phyloP scores from a whole-genome alignment of 2,888 invertebrate species.

The Agonopterix arenella region DNA sequence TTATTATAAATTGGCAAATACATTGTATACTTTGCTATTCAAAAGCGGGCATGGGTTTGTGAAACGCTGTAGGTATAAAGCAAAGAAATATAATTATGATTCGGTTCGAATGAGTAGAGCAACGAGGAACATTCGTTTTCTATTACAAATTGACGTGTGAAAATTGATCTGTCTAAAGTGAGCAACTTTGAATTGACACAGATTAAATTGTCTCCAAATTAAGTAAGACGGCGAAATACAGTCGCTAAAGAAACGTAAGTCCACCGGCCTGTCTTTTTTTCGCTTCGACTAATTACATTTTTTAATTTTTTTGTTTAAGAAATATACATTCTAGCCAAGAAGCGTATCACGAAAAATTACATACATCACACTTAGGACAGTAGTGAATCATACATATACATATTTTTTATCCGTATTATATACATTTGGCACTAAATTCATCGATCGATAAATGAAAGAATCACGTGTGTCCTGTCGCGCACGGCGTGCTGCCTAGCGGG shows the following conservation, averaged over 20 bases:
- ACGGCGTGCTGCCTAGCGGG: slow-evolving; percentile 11
- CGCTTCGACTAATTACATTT: slow-evolving; percentile 18
- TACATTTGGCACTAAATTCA: slow-evolving; percentile 73
- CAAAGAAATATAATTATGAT: no score
- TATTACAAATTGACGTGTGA: slow-evolving; percentile 40
- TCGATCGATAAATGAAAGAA: slow-evolving; percentile 27
- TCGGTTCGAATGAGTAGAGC: background rate
- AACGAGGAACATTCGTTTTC: background rate
- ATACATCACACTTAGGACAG: slow-evolving; percentile 26
- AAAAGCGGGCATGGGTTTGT: no score
- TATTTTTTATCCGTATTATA: slow-evolving; percentile 49
- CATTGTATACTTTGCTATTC: no score
- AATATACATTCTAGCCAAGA: slow-evolving; percentile 14
- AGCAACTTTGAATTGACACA: slow-evolving; percentile 48
- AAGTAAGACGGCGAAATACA: slow-evolving; percentile 7
- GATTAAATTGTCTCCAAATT: slow-evolving; percentile 21
- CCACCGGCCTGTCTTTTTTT: slow-evolving; percentile 20
- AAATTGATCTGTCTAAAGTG: slow-evolving; percentile 47
- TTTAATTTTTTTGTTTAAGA: slow-evolving; percentile 12
- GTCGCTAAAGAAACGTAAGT: slow-evolving; percentile 13
- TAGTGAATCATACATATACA: slow-evolving; percentile 34
- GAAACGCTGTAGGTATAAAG: no score
- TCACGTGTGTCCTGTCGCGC: slow-evolving; percentile 1
- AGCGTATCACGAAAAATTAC: slow-evolving; percentile 19
- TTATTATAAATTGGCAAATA: slow-evolving; percentile 1